Evolutionary conservation across 2,113 vertebrate species (phyloP), one percentile per base, ranked within the genome.

Genomic region (Orthochromis indermauri): DNA sequence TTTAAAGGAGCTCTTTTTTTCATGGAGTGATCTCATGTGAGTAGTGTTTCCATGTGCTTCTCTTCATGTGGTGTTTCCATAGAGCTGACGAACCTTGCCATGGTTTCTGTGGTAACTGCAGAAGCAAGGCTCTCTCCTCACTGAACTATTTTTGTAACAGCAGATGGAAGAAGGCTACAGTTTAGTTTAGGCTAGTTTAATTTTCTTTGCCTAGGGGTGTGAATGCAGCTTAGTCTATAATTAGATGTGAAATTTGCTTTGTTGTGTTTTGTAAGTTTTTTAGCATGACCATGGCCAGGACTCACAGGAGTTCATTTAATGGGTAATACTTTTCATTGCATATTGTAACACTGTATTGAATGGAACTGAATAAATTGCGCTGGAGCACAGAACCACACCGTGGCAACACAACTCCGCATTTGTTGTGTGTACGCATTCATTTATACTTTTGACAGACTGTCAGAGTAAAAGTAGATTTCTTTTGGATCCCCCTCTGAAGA

Each of bases 401-500:
- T 61, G 42, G 51, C 28, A 4, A 53, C 55, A 53, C 42, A 78
- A 45, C 28, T 68, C 59, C 45, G 4, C 55, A 35, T 53, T 55
- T 5, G 7, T 71, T 49, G 11, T 31, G 24, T 49, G 55, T 28
- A 28, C 3, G 28, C 40, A 13, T 81, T 85, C 28, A 79, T 47
- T 80, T 33, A 63, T 54, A 61, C 47, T 81, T 71, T 76, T 16
- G 55, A 86, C 14, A 83, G 81, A 31, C 35, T 26, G 28, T 51
- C n/a, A 47, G 26, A 80, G 24, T 45, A 14, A 57, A 83, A 63
- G 51, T 40, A 9, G 19, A 21, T 85, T 78, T 53, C 76, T 51
- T 91, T 84, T 86, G 85, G 71, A 84, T 31, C 14, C 51, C 80
- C 45, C 83, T 82, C 66, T 83, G 35, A 88, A 54, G 79, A 91